These are phyloP conservation scores for Epiblema foenella DNA, from an alignment of 2,888 invertebrate genomes.

Conservation along the genomic window DNA sequence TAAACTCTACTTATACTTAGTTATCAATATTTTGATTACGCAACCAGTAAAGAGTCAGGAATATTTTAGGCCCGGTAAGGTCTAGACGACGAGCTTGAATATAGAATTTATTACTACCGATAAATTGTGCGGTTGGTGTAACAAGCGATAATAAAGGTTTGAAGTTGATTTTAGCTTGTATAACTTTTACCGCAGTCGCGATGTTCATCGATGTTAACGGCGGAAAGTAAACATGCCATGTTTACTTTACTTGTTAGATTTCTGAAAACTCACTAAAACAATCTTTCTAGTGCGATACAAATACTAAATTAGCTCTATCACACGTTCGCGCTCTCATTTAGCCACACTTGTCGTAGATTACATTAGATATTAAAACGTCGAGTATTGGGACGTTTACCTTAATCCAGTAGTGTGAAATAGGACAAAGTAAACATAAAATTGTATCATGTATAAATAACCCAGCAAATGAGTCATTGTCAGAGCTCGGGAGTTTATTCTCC, in stretches of 20 bases:
- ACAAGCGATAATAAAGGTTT: slow-evolving; percentile 13
- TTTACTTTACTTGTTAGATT: slow-evolving; percentile 21
- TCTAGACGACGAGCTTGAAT: slow-evolving; percentile 18
- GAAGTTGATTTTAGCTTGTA: slow-evolving; percentile 14
- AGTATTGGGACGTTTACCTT: background rate
- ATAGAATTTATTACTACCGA: slow-evolving; percentile 9
- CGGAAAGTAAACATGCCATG: too few species aligned
- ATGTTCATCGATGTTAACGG: slow-evolving; percentile 14
- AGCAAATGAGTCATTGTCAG: slow-evolving; percentile 73
- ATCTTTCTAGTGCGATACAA: slow-evolving; percentile 14
- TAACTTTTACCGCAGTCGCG: slow-evolving; percentile 5
- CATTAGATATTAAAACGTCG: too few species aligned
- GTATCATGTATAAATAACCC: slow-evolving; percentile 67
- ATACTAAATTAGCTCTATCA: background rate
- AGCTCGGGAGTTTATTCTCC: slow-evolving; percentile 62
- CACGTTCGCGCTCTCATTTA: background rate
- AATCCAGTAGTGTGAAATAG: slow-evolving; percentile 70
- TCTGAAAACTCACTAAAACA: slow-evolving; percentile 14
- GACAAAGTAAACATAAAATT: slow-evolving; percentile 70
- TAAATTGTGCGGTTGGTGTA: slow-evolving; percentile 13
- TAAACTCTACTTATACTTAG: slow-evolving; percentile 62
- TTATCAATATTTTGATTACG: slow-evolving; percentile 57
- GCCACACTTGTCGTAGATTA: background rate
- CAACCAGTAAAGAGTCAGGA: slow-evolving; percentile 48
- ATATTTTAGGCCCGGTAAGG: slow-evolving; percentile 44